Evolutionary conservation across 2,888 invertebrate genomes (phyloP), one percentile per base, ranked within the genome.

Genomic region (Melieria omissa): DNA sequence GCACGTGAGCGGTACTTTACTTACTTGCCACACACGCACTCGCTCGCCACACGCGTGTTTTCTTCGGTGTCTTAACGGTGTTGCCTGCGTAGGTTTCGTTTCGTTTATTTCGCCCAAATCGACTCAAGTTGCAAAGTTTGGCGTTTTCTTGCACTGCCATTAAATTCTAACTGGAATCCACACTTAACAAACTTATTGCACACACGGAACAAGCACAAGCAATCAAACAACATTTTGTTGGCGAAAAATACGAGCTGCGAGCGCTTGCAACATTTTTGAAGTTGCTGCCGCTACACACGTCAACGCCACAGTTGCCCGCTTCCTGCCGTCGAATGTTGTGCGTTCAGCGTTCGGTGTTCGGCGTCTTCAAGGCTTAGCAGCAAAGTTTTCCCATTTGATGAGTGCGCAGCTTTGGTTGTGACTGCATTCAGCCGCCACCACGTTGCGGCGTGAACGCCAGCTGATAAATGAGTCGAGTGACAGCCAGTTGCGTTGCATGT

Each of bases 121-220:
- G 14, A 52, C 52, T 52, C 5, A 14, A 52, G 52, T 52, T 52
- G 52, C 52, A 52, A 52, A 52, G 52, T 52, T 52, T 52, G 12
- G 10, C 29, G 29, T 29, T 29, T 29, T 29, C 29, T 29, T 29
- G 29, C 29, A 3, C 29, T 52, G 52, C 52, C 4, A 52, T 52
- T 52, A 52, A 52, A 52, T 52, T 52, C 52, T 52, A 52, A 8
- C n/a, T 52, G 4, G 52, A 12, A 8, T 14, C 14, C 14, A 52
- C 52, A 52, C 52, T 52, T n/a, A 52, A 6, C 52, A 52, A 52
- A 52, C 52, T 52, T n/a, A 52, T 14, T 52, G 52, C 52, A 52
- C 12, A 14, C 52, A n/a, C 14, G 14, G 52, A 12, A 52, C 9
- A 52, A 9, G 14, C 12, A 5, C 52, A 52, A 52, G 5, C 12